Conservation (phyloP, 2,113 vertebrate species). For the Pithys albifrons region DNA sequence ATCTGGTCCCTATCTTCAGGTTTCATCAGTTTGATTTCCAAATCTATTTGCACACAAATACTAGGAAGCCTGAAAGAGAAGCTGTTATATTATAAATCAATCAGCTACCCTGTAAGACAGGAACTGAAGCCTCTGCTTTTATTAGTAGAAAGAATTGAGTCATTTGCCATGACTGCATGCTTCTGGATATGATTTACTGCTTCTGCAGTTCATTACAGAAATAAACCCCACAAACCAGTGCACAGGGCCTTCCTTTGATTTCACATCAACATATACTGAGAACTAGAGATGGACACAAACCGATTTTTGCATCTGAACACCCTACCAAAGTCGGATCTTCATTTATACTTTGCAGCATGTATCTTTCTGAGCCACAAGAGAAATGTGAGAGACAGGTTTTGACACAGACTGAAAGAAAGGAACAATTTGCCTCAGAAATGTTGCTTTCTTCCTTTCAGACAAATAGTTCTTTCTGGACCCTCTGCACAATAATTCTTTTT, state of each 20-base stretch:
- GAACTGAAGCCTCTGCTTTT: slow-evolving; percentile 41
- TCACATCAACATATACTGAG: background rate
- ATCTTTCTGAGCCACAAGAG: background rate
- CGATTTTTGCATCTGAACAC: background rate
- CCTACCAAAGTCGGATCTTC: background rate
- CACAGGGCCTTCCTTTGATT: background rate
- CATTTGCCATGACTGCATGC: slow-evolving; percentile 40
- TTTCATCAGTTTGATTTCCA: slow-evolving; percentile 42
- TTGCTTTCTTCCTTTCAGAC: background rate
- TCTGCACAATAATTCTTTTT: background rate
- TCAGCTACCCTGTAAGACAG: slow-evolving; percentile 43
- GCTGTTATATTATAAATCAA: slow-evolving; percentile 56
- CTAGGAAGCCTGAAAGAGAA: slow-evolving; percentile 51
- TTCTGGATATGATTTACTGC: slow-evolving; percentile 44
- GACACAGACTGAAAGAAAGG: background rate
- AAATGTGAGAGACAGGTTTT: background rate
- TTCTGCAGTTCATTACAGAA: background rate
- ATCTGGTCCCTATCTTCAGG: slow-evolving; percentile 3
- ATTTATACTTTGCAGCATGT: background rate
- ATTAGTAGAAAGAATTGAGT: slow-evolving; percentile 54
- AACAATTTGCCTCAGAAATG: background rate
- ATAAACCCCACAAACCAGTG: background rate
- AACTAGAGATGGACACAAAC: background rate
- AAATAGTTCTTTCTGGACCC: background rate
- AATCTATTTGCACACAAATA: slow-evolving; percentile 47